Evolutionary conservation across 2,888 invertebrate genomes (phyloP).

Genomic region (Carterocephalus palaemon): DNA sequence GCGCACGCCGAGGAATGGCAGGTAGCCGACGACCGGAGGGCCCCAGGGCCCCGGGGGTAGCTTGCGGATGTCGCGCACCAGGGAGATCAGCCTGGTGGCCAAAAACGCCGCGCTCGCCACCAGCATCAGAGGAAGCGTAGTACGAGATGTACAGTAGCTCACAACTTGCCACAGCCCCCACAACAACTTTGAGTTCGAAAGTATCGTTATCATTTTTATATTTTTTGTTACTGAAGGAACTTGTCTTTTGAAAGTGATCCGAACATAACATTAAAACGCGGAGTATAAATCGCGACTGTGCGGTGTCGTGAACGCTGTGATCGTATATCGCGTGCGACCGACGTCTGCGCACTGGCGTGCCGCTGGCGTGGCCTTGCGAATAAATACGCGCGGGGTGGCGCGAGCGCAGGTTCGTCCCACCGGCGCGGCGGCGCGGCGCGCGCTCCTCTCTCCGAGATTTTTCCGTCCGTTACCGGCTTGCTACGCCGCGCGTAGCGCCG

Average conservation of each 20-base stretch:
- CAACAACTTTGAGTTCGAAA: constrained; percentile 73
- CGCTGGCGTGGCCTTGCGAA: constrained; percentile 76
- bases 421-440: constrained; percentile 51
- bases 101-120: constrained; percentile 70
- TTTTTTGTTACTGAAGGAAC: constrained; percentile 41
- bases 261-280: constrained; percentile 63
- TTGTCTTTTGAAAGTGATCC: constrained; percentile 42
- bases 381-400: constrained; percentile 68
- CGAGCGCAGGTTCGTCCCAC: constrained; percentile 67
- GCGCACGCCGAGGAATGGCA: constrained; percentile 88
- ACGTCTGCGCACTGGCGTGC: constrained; percentile 72
- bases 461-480: constrained; percentile 50
- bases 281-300: constrained; percentile 55
- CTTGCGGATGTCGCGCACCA: constrained; percentile 63
- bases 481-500: constrained; percentile 50
- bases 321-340: constrained; percentile 69
- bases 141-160: constrained; percentile 63
- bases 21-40: constrained; percentile 89
- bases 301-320: constrained; percentile 52
- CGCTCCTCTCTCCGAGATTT: constrained; percentile 65
- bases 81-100: constrained; percentile 65
- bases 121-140: constrained; percentile 66
- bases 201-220: constrained; percentile 58
- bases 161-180: constrained; percentile 74
- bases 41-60: constrained; percentile 95